These are phyloP conservation scores for Hermodice carunculata DNA, from an alignment of 2,888 invertebrate species.

Conservation along the genomic window DNA sequence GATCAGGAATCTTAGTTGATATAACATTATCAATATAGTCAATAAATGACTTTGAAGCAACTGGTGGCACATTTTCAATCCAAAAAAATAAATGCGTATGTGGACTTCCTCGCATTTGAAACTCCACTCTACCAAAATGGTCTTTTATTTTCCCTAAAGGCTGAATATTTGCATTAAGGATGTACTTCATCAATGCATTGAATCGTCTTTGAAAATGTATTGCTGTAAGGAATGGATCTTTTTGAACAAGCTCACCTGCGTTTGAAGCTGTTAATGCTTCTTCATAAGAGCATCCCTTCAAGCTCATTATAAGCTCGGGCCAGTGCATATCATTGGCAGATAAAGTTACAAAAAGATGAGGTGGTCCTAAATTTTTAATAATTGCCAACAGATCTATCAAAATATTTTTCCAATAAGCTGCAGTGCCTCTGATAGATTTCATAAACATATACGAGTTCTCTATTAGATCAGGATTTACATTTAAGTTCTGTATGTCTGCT, in stretches of 20 bases:
- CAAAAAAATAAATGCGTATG: neutral
- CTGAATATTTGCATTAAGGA: neutral
- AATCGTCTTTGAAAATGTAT: neutral
- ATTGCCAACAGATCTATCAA: slow-evolving; percentile 1
- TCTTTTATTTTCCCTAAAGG: neutral
- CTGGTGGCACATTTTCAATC: neutral
- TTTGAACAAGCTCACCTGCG: neutral
- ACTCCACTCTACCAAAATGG: neutral
- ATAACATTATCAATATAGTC: neutral
- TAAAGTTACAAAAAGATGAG: neutral
- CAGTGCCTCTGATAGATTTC: neutral
- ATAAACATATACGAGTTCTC: neutral
- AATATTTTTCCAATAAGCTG: neutral
- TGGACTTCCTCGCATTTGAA: neutral
- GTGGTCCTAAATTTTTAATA: neutral
- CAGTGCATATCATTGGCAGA: slow-evolving; percentile 13
- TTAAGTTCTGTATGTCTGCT: too few species aligned
- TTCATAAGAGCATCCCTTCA: too few species aligned
- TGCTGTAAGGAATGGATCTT: neutral
- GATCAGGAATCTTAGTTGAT: neutral
- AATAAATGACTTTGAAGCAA: neutral
- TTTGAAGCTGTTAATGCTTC: too few species aligned
- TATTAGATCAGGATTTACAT: slow-evolving; percentile 4
- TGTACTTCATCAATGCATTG: neutral
- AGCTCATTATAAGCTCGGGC: neutral